Percentiles rank a stretch among this genome's conserved stretches.
Conservation (phyloP, 2,797 vertebrate species). For the Enteromius thamalakanensis region DNA sequence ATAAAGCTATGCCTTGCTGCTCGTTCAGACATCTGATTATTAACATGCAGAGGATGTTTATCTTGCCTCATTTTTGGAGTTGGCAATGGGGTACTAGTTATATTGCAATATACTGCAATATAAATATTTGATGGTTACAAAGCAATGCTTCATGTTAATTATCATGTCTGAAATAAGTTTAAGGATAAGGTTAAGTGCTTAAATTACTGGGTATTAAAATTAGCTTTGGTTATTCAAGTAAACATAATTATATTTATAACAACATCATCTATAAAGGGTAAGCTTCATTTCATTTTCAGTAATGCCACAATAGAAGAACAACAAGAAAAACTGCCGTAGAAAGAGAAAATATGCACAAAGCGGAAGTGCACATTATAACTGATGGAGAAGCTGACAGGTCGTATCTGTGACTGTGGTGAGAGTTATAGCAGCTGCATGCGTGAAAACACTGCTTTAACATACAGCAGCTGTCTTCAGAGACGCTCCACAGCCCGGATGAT, state of each 20-base stretch:
- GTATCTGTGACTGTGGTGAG: not conserved
- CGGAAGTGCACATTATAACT: not conserved
- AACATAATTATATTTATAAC: not conserved
- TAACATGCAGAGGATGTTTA: not conserved
- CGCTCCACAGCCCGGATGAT: constrained; percentile 39
- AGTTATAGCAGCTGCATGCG: not conserved
- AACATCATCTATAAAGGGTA: not conserved
- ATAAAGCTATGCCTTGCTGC: not conserved
- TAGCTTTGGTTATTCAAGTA: not conserved
- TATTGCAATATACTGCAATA: not conserved
- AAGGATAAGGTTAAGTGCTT: too few species aligned
- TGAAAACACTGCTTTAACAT: not conserved
- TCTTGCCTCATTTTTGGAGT: not conserved
- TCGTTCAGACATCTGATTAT: not conserved
- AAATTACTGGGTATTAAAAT: not conserved
- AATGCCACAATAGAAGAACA: not conserved
- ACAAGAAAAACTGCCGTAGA: not conserved
- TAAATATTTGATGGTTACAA: not conserved
- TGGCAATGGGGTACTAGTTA: not conserved
- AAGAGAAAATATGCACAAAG: not conserved
- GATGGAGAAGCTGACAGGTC: not conserved
- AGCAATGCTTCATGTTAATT: not conserved
- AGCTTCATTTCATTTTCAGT: not conserved
- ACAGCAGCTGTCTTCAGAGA: constrained; percentile 34
- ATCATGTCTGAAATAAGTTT: not conserved